These are phyloP conservation scores for Sebastes minor DNA, from an alignment of 2,797 vertebrate genomes.

Conservation along the genomic window DNA sequence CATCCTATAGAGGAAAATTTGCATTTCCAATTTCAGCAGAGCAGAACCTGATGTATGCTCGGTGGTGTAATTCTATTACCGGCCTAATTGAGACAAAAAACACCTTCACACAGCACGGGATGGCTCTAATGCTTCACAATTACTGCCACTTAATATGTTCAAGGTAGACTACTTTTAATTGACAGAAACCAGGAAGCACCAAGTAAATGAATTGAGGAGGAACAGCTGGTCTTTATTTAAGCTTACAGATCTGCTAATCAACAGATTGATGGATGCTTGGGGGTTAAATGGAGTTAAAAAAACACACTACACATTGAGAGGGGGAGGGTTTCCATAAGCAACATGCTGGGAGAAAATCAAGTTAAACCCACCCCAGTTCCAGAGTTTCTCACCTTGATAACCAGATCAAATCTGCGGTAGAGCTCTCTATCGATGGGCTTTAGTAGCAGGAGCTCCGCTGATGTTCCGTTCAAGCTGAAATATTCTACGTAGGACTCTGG, in stretches of 20 bases:
- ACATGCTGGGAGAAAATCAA: neutral
- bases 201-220: neutral
- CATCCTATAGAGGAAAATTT: neutral
- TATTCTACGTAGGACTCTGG: conserved; percentile 90
- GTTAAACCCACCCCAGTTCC: neutral
- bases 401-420: conserved; percentile 95
- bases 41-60: conserved; percentile 16
- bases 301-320: neutral
- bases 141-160: conserved; percentile 18
- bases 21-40: conserved; percentile 1
- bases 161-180: conserved; percentile 6
- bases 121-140: conserved; percentile 15
- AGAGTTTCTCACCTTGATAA: conserved; percentile 92
- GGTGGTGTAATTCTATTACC: conserved; percentile 38
- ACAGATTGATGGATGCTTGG: conserved; percentile 2
- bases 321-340: neutral
- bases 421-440: conserved; percentile 92
- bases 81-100: conserved; percentile 44
- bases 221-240: conserved; percentile 11
- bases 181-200: neutral
- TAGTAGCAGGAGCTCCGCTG: conserved; percentile 90
- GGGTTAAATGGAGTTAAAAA: neutral
- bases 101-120: neutral
- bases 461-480: conserved; percentile 92
- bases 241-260: neutral